Evolutionary conservation across 2,113 vertebrate genomes (phyloP), one percentile per base, ranked within the genome.

Genomic region (Myotis lucifugus): DNA sequence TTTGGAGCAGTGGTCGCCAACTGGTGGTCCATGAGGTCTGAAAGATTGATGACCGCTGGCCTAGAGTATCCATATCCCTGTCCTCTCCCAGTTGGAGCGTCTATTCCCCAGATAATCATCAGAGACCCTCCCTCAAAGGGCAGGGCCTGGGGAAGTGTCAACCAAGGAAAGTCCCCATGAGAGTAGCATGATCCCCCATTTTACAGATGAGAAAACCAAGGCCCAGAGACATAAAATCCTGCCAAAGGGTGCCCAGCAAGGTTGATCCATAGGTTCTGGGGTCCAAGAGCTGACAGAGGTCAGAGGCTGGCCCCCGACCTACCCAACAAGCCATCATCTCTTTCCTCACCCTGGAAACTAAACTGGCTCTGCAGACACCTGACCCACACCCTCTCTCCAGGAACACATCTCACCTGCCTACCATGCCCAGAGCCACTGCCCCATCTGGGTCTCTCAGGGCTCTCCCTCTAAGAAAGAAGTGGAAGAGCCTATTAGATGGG

Each of bases 391-490:
- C 61, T 70, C 73, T 70, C 66, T 74, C 66, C 78, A 91, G 79
- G 78, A 85, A 89, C 70, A 61, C 19, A 29, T 9, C 74, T 86
- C 95, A 94, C 92, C 90, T 91, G 95, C 83, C 29, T 0, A 52
- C 84, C 91, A 69, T 72, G 0, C 95, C 93, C 64, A 7, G 11
- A 32, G 34, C 61, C 48, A 0, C 34, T 3, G 2, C 59, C 74
- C 93, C 52, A 40, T 76, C 79, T 12, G 34, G 91, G 77, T 52
- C 70, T 83, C 90, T n/a, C 2, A 10, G 46, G 34, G 84, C 40
- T 64, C 76, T 32, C 32, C 42, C 77, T 50, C 59, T 5, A n/a
- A 88, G 29, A 25, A 32, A 19, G 69, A 13, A 64, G 34, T 6
- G 3, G 13, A 27, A 90, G 67, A 32, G 34, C 34, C 27, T 17